Evolutionary conservation across 2,888 invertebrate species (phyloP).

Genomic region (Gibbula magus): DNA sequence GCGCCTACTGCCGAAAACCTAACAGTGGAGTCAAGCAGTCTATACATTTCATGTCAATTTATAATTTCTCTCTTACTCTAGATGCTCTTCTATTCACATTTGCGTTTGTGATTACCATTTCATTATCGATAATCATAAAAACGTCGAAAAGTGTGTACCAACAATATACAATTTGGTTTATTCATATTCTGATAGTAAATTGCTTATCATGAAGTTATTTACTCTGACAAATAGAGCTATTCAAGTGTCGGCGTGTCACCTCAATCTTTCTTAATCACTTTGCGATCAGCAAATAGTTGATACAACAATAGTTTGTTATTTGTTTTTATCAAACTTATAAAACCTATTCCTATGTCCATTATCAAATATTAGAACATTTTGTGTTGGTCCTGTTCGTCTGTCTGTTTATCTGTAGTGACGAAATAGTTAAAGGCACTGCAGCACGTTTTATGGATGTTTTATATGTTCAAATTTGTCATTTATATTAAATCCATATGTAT

Average conservation of each 20-base stretch:
- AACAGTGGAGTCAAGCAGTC: not conserved
- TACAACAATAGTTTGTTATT: not conserved
- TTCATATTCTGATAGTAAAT: not conserved
- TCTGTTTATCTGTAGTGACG: not conserved
- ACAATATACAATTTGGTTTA: constrained; percentile 2
- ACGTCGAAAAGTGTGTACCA: not conserved
- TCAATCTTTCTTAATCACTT: too few relatives aligned
- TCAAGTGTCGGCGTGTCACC: too few relatives aligned
- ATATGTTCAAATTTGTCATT: too few relatives aligned
- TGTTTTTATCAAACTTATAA: not conserved
- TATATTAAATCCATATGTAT: too few relatives aligned
- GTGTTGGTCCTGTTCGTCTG: not conserved
- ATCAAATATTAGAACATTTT: too few relatives aligned
- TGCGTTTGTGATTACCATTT: not conserved
- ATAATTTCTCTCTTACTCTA: not conserved
- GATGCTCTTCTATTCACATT: not conserved
- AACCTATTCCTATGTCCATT: not conserved
- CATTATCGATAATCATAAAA: not conserved
- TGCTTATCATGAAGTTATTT: not conserved
- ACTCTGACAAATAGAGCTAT: not conserved
- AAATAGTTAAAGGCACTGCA: too few relatives aligned
- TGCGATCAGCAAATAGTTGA: too few relatives aligned
- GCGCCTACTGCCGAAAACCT: not conserved
- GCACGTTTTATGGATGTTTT: too few relatives aligned
- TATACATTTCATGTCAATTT: not conserved